A percentile compares a stretch with the other conserved stretches of the same genome.
Evolutionary conservation across 2,113 vertebrate species (phyloP).

Genomic region (Sebastes fasciatus): DNA sequence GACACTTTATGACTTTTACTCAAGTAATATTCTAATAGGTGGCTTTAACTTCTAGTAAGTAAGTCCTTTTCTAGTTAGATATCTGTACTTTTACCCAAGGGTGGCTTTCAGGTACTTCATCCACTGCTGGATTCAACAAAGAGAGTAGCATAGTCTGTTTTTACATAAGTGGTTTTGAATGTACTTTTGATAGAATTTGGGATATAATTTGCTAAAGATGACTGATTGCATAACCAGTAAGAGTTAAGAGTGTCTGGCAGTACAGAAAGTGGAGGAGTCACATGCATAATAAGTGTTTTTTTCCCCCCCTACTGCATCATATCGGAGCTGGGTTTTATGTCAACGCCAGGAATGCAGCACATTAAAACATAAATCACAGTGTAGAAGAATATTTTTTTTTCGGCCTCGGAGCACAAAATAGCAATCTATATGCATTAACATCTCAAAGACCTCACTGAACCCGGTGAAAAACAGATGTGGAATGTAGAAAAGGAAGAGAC

Average conservation of each 20-base stretch:
- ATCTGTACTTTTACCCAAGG: too few species aligned
- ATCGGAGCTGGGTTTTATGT: background rate
- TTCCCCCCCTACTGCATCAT: background rate
- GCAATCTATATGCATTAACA: slow-evolving; percentile 36
- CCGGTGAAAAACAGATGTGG: slow-evolving; percentile 19
- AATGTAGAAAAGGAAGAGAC: slow-evolving; percentile 37
- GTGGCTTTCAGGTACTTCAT: too few species aligned
- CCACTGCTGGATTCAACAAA: background rate
- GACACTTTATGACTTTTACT: too few species aligned
- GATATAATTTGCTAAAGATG: slow-evolving; percentile 8
- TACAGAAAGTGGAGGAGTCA: background rate
- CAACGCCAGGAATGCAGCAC: background rate
- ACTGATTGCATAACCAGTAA: slow-evolving; percentile 6
- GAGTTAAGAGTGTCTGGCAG: background rate
- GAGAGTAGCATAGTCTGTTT: background rate
- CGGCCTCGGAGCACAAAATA: slow-evolving; percentile 4
- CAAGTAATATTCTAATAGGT: too few species aligned
- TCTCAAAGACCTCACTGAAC: slow-evolving; percentile 40
- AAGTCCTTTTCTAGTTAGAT: too few species aligned
- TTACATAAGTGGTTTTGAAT: slow-evolving; percentile 5
- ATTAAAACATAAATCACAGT: slow-evolving; percentile 19
- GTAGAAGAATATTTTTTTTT: background rate
- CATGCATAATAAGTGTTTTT: slow-evolving; percentile 6
- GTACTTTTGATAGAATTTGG: slow-evolving; percentile 12
- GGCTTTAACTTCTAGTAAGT: too few species aligned